A percentile compares a stretch with the other conserved stretches of the same genome.
These are phyloP conservation scores for Girardinichthys multiradiatus DNA, from an alignment of 2,113 vertebrate genomes.

Conservation along the genomic window DNA sequence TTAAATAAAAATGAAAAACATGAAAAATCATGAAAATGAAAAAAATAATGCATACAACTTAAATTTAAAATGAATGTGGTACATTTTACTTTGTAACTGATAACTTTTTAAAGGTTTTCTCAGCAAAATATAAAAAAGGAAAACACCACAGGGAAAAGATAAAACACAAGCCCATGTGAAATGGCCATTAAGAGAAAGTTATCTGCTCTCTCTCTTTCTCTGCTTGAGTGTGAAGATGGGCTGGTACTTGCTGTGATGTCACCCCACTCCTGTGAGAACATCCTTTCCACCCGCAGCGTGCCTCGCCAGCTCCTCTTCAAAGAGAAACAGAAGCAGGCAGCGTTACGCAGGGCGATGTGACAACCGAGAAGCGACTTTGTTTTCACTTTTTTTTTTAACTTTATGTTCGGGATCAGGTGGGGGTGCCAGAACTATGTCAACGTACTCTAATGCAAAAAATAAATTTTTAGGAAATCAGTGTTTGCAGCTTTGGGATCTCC, in stretches of 20 bases:
- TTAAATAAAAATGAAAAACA: too few species aligned
- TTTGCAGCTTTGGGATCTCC: background rate
- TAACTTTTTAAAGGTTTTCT: background rate
- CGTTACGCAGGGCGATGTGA: conserved; percentile 53
- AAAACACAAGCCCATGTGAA: background rate
- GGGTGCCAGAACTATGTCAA: background rate
- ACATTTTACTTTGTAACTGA: background rate
- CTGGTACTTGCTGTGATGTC: conserved; percentile 74
- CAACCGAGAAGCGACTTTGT: background rate
- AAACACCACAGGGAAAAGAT: background rate
- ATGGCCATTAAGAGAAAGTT: conserved; percentile 9
- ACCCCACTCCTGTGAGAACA: conserved; percentile 59
- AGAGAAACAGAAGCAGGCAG: conserved; percentile 23
- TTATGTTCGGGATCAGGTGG: conserved; percentile 2
- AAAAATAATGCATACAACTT: background rate
- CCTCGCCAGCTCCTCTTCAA: conserved; percentile 36
- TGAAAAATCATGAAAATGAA: background rate
- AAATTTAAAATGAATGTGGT: background rate
- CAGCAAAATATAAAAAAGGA: background rate
- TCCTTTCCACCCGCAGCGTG: conserved; percentile 45
- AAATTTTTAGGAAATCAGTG: background rate
- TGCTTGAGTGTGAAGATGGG: conserved; percentile 57
- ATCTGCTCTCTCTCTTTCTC: conserved; percentile 12
- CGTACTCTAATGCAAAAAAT: conserved; percentile 5
- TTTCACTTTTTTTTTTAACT: background rate